phyloP scores from a whole-genome alignment of 2,113 vertebrate species.

The Larimichthys polyactis region DNA sequence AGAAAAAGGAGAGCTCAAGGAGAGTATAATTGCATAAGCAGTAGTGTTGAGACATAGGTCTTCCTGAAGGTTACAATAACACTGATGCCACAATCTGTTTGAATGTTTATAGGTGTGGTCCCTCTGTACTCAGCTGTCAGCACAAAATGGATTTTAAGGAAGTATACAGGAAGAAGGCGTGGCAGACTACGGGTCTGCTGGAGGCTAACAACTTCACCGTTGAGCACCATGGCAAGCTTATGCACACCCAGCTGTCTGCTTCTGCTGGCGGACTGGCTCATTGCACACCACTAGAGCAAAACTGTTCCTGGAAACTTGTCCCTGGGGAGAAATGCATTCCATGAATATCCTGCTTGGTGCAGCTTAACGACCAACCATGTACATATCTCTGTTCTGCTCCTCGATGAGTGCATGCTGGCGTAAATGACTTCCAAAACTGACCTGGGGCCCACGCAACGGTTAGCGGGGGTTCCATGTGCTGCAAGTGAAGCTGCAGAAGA shows the following conservation, averaged over 20 bases:
- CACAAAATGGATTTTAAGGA: constrained; percentile 67
- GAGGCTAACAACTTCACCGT: constrained; percentile 46
- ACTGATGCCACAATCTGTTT: constrained; percentile 1
- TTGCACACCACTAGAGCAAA: constrained; percentile 58
- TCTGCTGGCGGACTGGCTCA: constrained; percentile 37
- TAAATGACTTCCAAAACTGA: constrained; percentile 52
- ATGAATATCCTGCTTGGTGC: constrained; percentile 57
- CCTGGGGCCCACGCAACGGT: constrained; percentile 59
- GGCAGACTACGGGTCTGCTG: constrained; percentile 34
- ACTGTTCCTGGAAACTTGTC: constrained; percentile 72
- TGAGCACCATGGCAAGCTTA: constrained; percentile 30
- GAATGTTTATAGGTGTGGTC: constrained; percentile 32
- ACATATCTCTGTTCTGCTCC: constrained; percentile 44
- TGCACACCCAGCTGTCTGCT: constrained; percentile 48
- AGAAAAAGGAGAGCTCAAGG: constrained; percentile 34
- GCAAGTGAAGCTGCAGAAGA: constrained; percentile 57
- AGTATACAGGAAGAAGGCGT: constrained; percentile 57
- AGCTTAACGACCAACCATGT: constrained; percentile 32
- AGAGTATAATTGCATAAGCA: constrained; percentile 23
- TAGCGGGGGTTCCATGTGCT: constrained; percentile 61
- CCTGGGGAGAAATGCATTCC: constrained; percentile 63
- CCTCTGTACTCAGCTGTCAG: constrained; percentile 52
- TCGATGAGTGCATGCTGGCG: constrained; percentile 31
- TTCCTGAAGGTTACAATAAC: constrained; percentile 18
- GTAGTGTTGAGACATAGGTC: constrained; percentile 9